Evolutionary conservation across 2,888 invertebrate species (phyloP).

Genomic region (Actias luna): DNA sequence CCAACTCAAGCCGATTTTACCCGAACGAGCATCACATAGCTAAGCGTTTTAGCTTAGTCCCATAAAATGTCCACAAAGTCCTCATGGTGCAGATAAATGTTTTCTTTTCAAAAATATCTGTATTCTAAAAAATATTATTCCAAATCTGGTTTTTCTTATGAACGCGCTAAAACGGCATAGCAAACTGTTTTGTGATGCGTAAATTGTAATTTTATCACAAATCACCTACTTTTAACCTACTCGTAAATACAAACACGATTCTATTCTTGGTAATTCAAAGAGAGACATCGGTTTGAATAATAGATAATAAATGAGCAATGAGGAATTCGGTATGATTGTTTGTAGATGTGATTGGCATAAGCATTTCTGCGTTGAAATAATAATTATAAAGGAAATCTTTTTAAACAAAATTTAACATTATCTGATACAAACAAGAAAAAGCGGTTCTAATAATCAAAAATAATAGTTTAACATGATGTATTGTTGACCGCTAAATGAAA

Average conservation of each 20-base stretch:
- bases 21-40: no score
- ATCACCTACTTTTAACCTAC: not conserved
- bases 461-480: no score
- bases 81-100: no score
- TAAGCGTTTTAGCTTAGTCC: no score
- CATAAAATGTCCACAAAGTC: no score
- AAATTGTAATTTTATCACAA: slow-evolving; percentile 19
- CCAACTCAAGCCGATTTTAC: no score
- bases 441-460: no score
- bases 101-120: no score
- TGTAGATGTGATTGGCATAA: not conserved
- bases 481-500: no score
- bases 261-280: not conserved
- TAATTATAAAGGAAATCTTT: not conserved
- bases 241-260: slow-evolving; percentile 1
- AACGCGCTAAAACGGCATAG: not conserved
- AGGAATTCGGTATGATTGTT: not conserved
- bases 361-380: not conserved
- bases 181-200: slow-evolving; percentile 18
- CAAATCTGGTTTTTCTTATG: not conserved
- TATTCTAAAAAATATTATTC: not conserved
- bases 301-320: not conserved
- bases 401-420: not conserved
- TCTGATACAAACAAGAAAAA: no score
- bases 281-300: not conserved